Percentiles rank a stretch among this genome's conserved stretches.
Conservation (phyloP, 2,888 invertebrate species). For the Portevinia maculata region DNA sequence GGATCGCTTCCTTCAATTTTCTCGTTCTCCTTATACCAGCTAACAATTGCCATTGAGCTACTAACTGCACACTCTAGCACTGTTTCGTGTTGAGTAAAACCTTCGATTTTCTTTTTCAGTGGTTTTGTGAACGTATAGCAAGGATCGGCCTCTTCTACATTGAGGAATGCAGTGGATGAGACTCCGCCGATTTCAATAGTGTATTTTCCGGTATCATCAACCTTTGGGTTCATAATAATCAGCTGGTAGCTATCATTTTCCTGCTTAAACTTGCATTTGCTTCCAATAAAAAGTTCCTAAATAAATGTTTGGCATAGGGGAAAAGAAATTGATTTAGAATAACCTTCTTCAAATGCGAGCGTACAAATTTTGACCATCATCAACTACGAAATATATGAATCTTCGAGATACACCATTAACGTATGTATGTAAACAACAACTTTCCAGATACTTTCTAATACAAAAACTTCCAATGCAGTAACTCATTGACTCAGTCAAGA, state of each 20-base stretch:
- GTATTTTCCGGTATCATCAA: constrained; percentile 98
- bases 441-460: too few relatives aligned
- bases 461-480: too few relatives aligned
- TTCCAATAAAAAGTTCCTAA: constrained; percentile 96
- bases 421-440: too few relatives aligned
- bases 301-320: not conserved
- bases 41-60: constrained; percentile 96
- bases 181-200: constrained; percentile 96
- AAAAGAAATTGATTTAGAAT: too few relatives aligned
- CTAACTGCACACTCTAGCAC: constrained; percentile 96
- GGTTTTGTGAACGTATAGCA: constrained; percentile 95
- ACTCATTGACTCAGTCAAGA: too few relatives aligned
- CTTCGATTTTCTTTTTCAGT: constrained; percentile 93
- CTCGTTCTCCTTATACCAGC: constrained; percentile 93
- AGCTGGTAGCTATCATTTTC: constrained; percentile 96
- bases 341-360: not conserved
- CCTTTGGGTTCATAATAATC: constrained; percentile 94
- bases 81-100: constrained; percentile 95
- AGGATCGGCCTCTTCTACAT: constrained; percentile 98
- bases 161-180: constrained; percentile 94
- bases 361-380: constrained; percentile 34
- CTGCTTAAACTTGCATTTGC: constrained; percentile 97
- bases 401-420: too few relatives aligned
- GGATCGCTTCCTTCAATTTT: constrained; percentile 91
- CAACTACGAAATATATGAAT: not conserved